Evolutionary conservation across 2,797 vertebrate species (phyloP), one percentile per base, ranked within the genome.

Genomic region (Florisuga fusca): DNA sequence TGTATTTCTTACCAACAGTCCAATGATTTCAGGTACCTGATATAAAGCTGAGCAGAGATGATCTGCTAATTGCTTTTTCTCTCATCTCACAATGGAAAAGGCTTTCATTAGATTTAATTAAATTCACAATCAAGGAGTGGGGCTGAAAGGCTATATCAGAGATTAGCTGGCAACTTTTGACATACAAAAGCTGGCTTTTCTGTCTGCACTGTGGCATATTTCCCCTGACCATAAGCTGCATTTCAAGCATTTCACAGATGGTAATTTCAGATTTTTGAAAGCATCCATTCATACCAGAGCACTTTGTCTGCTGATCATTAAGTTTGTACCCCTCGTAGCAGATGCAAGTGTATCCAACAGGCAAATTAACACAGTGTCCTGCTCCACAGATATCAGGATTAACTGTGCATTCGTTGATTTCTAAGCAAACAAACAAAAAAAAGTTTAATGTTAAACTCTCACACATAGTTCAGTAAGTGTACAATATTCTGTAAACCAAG

Each of bases 371-470:
- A 89, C 99, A 99, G 84, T 99, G 95, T 50, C 99, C 99, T 23
- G 97, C 97, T 88, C 99, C 99, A 95, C 99, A 99, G 84, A 99
- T 99, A 87, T 98, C 97, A 23, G 99, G 99, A 94, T 98, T 99
- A 90, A 99, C 98, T 43, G 98, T 98, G 90, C 99, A 99, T 92
- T 99, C 99, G 12, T 99, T 98, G 97, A 99, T 99, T 97, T 99
- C 99, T 99, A 97, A 69, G 90, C 61, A 89, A 85, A 96, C 31
- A 96, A 86, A 90, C 23, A 41, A 43, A 54, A 84, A 63, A 6
- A 95, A 83, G 33, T 25, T 43, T 53, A 38, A 77, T 3, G 38
- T 88, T 93, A 96, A 92, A 85, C 18, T 64, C 59, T 55, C 31
- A 14, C 41, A 90, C 7, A 38, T 4, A 68, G 41, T 62, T 90